Base-by-base conservation (phyloP, 2,888 invertebrate species). In the Drosophila phalerata region DNA sequence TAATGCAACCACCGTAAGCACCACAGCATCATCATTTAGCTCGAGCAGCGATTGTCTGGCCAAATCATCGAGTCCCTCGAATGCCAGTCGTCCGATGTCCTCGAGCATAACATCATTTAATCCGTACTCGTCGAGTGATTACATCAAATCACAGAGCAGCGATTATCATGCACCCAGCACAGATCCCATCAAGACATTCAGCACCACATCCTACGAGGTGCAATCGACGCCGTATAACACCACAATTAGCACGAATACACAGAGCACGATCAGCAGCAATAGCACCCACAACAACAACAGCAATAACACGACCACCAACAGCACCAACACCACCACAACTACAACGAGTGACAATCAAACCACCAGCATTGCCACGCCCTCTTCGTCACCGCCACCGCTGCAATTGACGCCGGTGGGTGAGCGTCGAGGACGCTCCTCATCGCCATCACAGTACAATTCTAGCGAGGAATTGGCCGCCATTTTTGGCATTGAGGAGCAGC, bases 381-480 rank as follows among this genome's bases (percentile, higher is more conserved):
- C 91, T 62, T 90, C 90, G 10, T 89, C 91, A 62, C 73, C 91
- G 64, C 90, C 92, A 64, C 91, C 92, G 30, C 73, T 91, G 25
- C 90, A 90, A 73, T 69, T 90, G 69, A 92, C 91, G 19, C 90
- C 90, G 47, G 83, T 90, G 66, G 86, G 81, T 30, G 90, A 69
- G 38, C 72, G 72, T 6, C 53, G 79, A 0, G 56, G 43, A 30
- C 88, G 84, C 51, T 91, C 90, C 30, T 90, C 89, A 11, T 91
- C 91, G 45, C 90, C 91, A 91, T 94, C 94, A 63, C 94, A 94
- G 90, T 95, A 95, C 86, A 95, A 95, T 90, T 95, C 95, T 11
- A 94, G 94, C 52, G 95, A 95, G 87, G 95, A 95, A 89, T 92
- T 95, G 78, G 94, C 95, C 28, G 94, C 94, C 81, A 95, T 95